phyloP scores from a whole-genome alignment of 2,113 vertebrate species.

The Elachura formosa region DNA sequence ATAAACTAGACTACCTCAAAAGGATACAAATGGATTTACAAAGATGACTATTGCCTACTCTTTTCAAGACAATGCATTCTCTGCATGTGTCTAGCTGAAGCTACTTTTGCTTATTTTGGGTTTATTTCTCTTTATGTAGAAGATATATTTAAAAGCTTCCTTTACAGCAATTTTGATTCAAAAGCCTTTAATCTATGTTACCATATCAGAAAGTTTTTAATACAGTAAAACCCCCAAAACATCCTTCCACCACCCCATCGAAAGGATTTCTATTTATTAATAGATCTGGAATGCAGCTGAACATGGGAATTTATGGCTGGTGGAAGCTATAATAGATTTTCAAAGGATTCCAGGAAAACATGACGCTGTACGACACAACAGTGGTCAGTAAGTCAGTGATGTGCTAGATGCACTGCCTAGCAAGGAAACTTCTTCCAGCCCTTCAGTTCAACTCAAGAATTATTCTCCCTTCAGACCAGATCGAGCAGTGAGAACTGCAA shows the following conservation, averaged over 20 bases:
- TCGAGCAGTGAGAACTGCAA: neutral
- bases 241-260: neutral
- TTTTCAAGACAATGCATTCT: neutral
- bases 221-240: neutral
- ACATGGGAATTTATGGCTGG: neutral
- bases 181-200: neutral
- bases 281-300: conserved; percentile 36
- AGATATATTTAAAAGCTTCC: neutral
- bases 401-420: neutral
- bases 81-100: neutral
- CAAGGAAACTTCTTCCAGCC: neutral
- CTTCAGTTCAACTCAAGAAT: neutral
- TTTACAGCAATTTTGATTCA: neutral
- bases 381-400: neutral
- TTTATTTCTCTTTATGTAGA: neutral
- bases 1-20: neutral
- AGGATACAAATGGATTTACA: neutral
- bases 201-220: neutral
- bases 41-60: neutral
- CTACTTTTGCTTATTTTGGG: neutral
- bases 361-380: neutral
- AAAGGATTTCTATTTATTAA: neutral
- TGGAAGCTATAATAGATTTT: conserved; percentile 9
- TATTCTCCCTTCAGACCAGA: neutral
- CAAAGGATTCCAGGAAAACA: conserved; percentile 48